These are phyloP conservation scores for Mesembrinibis cayennensis DNA, from an alignment of 2,113 vertebrate genomes.

Conservation along the genomic window DNA sequence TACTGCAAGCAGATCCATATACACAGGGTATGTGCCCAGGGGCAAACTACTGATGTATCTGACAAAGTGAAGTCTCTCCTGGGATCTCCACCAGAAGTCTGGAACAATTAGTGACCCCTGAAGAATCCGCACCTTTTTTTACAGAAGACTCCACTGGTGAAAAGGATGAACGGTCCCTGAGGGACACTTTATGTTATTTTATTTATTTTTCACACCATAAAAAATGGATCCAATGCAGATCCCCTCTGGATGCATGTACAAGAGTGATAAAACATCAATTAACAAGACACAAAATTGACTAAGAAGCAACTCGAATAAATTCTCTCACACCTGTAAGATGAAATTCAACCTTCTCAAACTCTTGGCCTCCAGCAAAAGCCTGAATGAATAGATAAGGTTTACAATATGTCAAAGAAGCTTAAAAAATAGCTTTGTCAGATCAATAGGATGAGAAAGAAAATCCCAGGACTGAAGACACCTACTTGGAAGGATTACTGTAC, in stretches of 20 bases:
- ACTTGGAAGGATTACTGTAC: neutral
- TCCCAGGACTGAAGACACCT: neutral
- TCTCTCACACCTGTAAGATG: neutral
- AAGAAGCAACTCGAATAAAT: neutral
- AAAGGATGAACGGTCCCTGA: neutral
- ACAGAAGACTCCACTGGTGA: neutral
- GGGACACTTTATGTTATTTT: neutral
- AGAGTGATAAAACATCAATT: conserved; percentile 33
- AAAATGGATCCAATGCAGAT: neutral
- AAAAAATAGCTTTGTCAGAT: conserved; percentile 25
- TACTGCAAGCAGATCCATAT: neutral
- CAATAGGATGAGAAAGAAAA: conserved; percentile 40
- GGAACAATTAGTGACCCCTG: neutral
- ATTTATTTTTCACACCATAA: conserved; percentile 10
- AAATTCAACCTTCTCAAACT: neutral
- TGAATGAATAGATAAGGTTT: conserved; percentile 21
- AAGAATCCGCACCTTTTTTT: neutral
- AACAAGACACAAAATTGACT: conserved; percentile 23
- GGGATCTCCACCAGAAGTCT: neutral
- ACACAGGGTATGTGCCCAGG: neutral
- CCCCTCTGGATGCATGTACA: neutral
- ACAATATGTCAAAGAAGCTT: conserved; percentile 1
- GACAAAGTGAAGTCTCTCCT: neutral
- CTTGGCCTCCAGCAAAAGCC: conserved; percentile 3
- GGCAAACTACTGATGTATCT: neutral